A percentile compares a stretch with the other conserved stretches of the same genome.
Evolutionary conservation across 2,113 vertebrate genomes (phyloP).

Genomic region (Redunca redunca): DNA sequence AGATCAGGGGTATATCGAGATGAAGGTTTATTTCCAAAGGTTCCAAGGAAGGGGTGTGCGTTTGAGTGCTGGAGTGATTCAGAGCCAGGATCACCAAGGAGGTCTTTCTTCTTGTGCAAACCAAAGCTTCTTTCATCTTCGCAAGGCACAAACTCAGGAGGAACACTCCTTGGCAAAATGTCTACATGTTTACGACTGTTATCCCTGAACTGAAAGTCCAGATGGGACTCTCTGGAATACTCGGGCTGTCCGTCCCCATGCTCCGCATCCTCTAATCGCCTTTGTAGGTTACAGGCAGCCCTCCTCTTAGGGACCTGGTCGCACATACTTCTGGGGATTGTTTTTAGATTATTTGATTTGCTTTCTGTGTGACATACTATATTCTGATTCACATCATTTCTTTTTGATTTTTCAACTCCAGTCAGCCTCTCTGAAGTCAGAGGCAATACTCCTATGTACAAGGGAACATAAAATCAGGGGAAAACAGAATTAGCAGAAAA

Average conservation of each 20-base stretch:
- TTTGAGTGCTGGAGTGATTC: background rate
- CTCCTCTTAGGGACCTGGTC: conserved; percentile 47
- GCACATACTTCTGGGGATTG: background rate
- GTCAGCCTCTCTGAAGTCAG: conserved; percentile 58
- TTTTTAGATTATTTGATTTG: conserved; percentile 21
- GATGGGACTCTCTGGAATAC: background rate
- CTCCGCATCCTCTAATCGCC: conserved; percentile 55
- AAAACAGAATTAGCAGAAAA: conserved; percentile 23
- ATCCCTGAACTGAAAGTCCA: background rate
- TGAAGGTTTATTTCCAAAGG: background rate
- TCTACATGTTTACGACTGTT: background rate
- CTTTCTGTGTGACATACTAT: conserved; percentile 1
- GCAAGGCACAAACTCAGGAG: background rate
- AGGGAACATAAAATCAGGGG: conserved; percentile 41
- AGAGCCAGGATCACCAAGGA: background rate
- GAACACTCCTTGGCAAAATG: background rate
- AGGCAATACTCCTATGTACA: conserved; percentile 45
- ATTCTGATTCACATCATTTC: conserved; percentile 11
- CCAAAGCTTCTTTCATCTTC: conserved; percentile 35
- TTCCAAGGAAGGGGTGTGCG: background rate
- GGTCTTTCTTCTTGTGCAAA: background rate
- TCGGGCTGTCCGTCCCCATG: background rate
- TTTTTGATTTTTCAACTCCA: conserved; percentile 56
- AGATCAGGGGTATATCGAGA: background rate
- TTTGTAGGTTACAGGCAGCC: conserved; percentile 59